Base-by-base conservation (phyloP, 92 coral and sea anemone species). In the Porites cylindrica region DNA sequence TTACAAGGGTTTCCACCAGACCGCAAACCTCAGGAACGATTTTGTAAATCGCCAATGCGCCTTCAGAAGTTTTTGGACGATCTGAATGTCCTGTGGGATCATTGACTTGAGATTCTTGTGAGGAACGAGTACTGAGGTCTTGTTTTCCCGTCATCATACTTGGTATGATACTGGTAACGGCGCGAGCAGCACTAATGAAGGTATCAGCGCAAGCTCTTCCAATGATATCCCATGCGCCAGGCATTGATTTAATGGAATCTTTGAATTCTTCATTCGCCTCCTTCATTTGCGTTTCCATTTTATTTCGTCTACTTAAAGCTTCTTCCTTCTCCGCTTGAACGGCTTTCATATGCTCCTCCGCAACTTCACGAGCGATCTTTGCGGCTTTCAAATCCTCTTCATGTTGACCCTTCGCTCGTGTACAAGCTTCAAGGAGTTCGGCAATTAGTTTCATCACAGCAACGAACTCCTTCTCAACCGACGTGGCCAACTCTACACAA, bases 401-500 rank as follows among this genome's bases (percentile, higher is more conserved):
- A 63, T 90, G 69, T 51, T 90, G 93, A 18, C 93, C 93, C 23
- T 80, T 79, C 4, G 90, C 90, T 21, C 76, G 80, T 63, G 93
- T 90, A 29, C 93, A 90, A n/a, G 90, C 93, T 16, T 90, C 93
- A 19, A 90, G 86, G 11, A 90, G 90, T 65, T 90, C 93, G 2
- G 83, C 93, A 50, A 83, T 72, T 62, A 86, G 43, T 3, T 85
- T 66, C 90, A 90, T 86, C 29, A 90, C 93, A 70, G 10, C 72
- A 32, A 85, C 73, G 32, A 90, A 90, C 90, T 90, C 68, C 9
- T 80, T 61, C 43, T 90, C 90, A 9, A 85, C 90, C 19, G 87
- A 80, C 9, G 61, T 73, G 6, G 82, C 76, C 11, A 90, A 76
- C 0, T 14, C 71, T 52, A 85, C 13, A 78, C 93, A 90, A 1